Evolutionary conservation across 2,797 vertebrate genomes (phyloP).

Genomic region (Megaceryle alcyon): DNA sequence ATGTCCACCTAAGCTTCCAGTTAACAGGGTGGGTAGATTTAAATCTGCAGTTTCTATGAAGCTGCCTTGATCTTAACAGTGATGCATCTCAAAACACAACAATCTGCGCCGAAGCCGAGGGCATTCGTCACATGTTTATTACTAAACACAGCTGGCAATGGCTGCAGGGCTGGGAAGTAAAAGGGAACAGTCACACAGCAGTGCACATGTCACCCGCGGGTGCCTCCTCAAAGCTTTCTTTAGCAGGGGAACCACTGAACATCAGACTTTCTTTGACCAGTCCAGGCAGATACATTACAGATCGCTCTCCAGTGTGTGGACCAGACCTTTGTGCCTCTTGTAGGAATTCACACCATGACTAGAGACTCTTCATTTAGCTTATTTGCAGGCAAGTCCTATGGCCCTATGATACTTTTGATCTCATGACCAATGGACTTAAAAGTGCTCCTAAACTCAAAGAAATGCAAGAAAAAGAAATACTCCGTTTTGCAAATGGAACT

Average conservation of each 20-base stretch:
- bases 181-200: background rate
- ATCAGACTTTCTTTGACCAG: background rate
- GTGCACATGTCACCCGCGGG: background rate
- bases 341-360: background rate
- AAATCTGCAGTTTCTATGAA: background rate
- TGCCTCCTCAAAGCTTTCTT: background rate
- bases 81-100: background rate
- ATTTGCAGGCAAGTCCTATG: background rate
- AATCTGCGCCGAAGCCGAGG: background rate
- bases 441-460: background rate
- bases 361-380: background rate
- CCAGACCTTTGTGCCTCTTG: background rate
- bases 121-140: background rate
- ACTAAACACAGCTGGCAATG: background rate
- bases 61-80: background rate
- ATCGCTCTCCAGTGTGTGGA: background rate
- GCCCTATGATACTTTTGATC: background rate
- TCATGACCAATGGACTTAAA: background rate
- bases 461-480: background rate
- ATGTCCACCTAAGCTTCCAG: background rate
- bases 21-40: background rate
- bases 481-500: background rate
- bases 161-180: background rate
- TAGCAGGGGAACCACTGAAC: background rate
- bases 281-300: background rate